phyloP scores from a whole-genome alignment of 2,113 vertebrate genomes.

The Catharus minimus region DNA sequence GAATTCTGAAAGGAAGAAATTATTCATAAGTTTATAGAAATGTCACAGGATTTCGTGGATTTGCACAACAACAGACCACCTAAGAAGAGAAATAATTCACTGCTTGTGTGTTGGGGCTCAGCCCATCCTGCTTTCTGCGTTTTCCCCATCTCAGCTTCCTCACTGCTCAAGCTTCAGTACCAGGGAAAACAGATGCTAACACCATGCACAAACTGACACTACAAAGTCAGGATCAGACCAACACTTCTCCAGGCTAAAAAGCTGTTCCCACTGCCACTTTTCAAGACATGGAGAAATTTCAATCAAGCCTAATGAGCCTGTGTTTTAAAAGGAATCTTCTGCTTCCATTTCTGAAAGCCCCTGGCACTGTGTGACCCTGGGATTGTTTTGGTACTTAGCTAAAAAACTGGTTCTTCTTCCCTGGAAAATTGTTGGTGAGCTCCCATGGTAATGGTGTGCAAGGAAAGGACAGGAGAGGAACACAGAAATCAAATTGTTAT shows the following conservation, averaged over 20 bases:
- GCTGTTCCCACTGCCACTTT: neutral
- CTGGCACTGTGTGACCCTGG: neutral
- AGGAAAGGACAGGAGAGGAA: neutral
- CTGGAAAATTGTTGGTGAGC: neutral
- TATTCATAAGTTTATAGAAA: neutral
- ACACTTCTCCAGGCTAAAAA: constrained; percentile 30
- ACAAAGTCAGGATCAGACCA: constrained; percentile 14
- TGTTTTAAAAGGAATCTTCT: neutral
- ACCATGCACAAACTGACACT: neutral
- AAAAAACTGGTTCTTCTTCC: neutral
- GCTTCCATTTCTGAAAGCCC: neutral
- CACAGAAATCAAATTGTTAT: neutral
- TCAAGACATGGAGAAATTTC: neutral
- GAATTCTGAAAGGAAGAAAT: neutral
- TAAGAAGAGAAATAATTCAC: neutral
- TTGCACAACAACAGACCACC: neutral
- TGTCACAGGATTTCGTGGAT: neutral
- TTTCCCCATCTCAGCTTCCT: neutral
- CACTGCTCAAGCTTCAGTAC: neutral
- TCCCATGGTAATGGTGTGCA: neutral
- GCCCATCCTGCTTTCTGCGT: neutral
- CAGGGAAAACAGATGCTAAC: constrained; percentile 11
- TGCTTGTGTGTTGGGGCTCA: neutral
- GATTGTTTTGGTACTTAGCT: neutral
- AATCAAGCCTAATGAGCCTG: neutral